Evolutionary conservation across 2,113 vertebrate genomes (phyloP).

Genomic region (Mirounga angustirostris): DNA sequence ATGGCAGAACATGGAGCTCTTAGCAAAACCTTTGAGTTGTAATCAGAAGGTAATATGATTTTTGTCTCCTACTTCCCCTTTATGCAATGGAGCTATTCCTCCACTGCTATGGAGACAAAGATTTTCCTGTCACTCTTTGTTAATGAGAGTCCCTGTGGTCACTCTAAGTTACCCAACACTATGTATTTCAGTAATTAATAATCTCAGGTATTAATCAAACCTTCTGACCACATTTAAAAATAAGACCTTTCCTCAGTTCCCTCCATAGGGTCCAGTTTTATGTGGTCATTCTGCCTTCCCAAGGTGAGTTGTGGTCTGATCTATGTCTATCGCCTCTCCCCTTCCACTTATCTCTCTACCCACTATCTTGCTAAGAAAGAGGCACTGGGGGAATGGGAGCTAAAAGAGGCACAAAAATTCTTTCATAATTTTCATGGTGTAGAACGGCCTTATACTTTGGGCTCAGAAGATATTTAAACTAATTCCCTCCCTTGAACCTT

Average conservation of each 20-base stretch:
- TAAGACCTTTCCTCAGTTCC: neutral
- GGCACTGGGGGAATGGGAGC: neutral
- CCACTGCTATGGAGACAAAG: neutral
- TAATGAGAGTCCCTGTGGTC: neutral
- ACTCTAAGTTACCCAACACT: neutral
- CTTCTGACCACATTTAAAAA: neutral
- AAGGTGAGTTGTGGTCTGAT: too few species aligned
- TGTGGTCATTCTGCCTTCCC: neutral
- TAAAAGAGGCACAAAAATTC: neutral
- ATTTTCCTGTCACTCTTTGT: neutral
- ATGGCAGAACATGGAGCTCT: neutral
- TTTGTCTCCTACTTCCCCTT: neutral
- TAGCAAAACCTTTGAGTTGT: neutral
- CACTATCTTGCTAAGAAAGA: neutral
- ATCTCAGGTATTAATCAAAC: neutral
- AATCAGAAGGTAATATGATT: neutral
- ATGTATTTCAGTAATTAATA: constrained; percentile 33
- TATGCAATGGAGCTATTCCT: neutral
- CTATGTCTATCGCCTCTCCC: too few species aligned
- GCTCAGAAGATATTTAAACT: neutral
- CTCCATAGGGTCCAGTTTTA: neutral
- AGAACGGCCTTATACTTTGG: neutral
- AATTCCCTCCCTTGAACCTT: neutral
- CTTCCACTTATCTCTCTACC: neutral
- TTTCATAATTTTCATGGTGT: neutral